A percentile compares a stretch with the other conserved stretches of the same genome.
Conservation (phyloP, 2,113 vertebrate species). For the Nyctereutes procyonoides region DNA sequence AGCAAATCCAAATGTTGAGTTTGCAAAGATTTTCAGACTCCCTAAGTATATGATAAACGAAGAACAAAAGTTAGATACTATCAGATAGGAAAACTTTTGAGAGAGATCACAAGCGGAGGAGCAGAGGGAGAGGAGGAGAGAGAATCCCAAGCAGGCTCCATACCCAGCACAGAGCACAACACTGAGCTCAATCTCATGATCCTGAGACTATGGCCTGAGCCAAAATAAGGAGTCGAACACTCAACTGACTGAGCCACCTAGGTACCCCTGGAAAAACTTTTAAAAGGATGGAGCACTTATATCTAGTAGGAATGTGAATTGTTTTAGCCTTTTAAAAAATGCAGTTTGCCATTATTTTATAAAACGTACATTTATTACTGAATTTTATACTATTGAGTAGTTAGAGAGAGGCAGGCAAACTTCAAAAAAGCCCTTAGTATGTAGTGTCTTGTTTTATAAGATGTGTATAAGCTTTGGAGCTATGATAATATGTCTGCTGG, state of each 20-base stretch:
- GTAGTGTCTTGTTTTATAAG: not conserved
- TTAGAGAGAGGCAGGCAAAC: not conserved
- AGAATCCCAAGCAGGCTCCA: not conserved
- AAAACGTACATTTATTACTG: not conserved
- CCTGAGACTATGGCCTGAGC: not conserved
- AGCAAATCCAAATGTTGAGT: not conserved
- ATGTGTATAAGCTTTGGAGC: not conserved
- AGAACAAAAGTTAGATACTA: not conserved
- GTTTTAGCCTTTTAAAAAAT: not conserved
- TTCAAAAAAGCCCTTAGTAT: not conserved
- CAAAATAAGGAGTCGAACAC: not conserved
- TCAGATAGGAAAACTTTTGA: not conserved
- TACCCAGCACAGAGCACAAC: not conserved
- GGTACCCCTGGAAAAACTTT: not conserved
- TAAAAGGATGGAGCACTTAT: not conserved
- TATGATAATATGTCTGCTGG: not conserved
- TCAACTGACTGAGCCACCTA: not conserved
- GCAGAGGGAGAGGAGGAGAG: not conserved
- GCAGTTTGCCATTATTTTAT: not conserved
- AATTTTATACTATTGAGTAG: not conserved
- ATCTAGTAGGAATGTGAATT: not conserved
- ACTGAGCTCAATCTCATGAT: not conserved
- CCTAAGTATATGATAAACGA: no score
- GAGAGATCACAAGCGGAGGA: not conserved
- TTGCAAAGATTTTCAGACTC: not conserved